Base-by-base conservation (phyloP, 2,113 vertebrate species). In the Mormyrus iriodes region DNA sequence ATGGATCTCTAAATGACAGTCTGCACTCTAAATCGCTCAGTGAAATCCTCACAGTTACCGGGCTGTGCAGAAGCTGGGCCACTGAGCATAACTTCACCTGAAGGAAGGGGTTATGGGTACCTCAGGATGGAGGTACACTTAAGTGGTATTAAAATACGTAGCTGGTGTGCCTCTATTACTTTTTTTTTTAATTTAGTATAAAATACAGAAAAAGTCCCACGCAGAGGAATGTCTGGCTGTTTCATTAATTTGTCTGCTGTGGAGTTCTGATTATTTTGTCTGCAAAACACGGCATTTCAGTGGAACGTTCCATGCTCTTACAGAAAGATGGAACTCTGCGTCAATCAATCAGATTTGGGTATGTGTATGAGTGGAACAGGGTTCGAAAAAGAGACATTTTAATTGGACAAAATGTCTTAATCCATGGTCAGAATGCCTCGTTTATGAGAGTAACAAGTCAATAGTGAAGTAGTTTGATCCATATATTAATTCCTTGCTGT, bases 341-440 rank as follows among this genome's bases (percentile, higher is more conserved):
- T 76, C 39, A 76, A 76, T 76, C 69, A 76, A 76, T 76, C 69
- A 76, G 69, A 76, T 76, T 76, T 76, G 39, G 31, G n/a, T 79
- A 35, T 42, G 73, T 42, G 73, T 42, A 15, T 19, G 13, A 79
- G 73, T 31, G n/a, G 9, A 27, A n/a, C 13, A 69, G 61, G 61
- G 9, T 79, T 76, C 2, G 5, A 39, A 79, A 79, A 79, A 79
- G 12, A n/a, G 39, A 24, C 27, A 31, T 79, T 79, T 39, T 79
- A 35, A 39, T 42, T 79, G 73, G 35, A 42, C 39, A 79, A 79
- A 79, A 42, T 79, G 35, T 79, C 35, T 42, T 79, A 35, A 79
- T 42, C 35, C 15, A 42, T 79, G 73, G 35, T 79, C 35, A 17
- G 6, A 19, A 19, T 79, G 12, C 73, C 73, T 79, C 35, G 15